Evolutionary conservation across 2,797 vertebrate species (phyloP).

Genomic region (Falco naumanni): DNA sequence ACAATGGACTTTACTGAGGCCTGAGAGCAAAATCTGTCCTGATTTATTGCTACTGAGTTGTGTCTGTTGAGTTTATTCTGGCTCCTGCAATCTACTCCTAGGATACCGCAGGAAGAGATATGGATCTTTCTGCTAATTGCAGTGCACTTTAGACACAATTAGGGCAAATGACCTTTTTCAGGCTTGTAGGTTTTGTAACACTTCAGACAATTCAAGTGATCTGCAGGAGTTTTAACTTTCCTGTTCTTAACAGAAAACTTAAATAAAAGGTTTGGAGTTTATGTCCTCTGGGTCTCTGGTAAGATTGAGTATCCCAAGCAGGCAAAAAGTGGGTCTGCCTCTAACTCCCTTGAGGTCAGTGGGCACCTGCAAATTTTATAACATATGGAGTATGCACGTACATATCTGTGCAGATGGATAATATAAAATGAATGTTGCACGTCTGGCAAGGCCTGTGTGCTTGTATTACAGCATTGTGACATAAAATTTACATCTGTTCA

Average conservation of each 20-base stretch:
- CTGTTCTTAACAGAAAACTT: not conserved
- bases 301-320: not conserved
- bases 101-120: not conserved
- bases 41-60: not conserved
- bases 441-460: not conserved
- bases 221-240: not conserved
- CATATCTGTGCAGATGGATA: not conserved
- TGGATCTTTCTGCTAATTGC: not conserved
- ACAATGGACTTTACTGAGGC: not conserved
- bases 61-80: not conserved
- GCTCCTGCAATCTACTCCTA: not conserved
- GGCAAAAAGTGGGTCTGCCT: not conserved
- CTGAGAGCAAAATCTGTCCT: not conserved
- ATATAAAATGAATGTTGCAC: not conserved
- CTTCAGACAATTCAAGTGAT: not conserved
- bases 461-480: not conserved
- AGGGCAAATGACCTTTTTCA: conserved; percentile 9
- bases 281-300: not conserved
- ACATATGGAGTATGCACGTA: not conserved
- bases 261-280: not conserved
- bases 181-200: not conserved
- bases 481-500: not conserved
- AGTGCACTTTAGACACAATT: not conserved
- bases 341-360: not conserved
- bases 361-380: not conserved